Evolutionary conservation across 2,797 vertebrate species (phyloP).

Genomic region (Epinephelus coioides): DNA sequence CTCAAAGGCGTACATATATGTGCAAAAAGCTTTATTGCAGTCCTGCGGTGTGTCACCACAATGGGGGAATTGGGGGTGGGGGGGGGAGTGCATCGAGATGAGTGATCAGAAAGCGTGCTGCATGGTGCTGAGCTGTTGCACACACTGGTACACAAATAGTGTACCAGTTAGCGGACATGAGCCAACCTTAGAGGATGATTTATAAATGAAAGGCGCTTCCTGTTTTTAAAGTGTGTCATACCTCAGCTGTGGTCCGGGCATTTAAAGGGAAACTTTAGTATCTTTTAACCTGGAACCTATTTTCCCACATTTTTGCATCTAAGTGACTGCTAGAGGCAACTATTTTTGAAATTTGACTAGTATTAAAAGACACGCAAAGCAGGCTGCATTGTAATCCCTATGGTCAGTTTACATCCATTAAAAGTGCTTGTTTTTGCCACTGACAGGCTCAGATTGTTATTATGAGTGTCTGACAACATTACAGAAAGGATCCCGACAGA

Average conservation of each 20-base stretch:
- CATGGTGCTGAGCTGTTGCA: neutral
- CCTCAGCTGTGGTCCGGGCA: neutral
- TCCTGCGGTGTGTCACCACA: slow-evolving; percentile 61
- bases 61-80: neutral
- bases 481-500: too few species aligned
- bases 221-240: slow-evolving; percentile 1
- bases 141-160: neutral
- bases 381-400: too few species aligned
- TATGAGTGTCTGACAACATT: too few species aligned
- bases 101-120: slow-evolving; percentile 38
- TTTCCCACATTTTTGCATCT: too few species aligned
- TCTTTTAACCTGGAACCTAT: too few species aligned
- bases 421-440: too few species aligned
- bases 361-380: too few species aligned
- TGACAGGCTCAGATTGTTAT: too few species aligned
- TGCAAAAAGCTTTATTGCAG: slow-evolving; percentile 79
- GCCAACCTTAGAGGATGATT: neutral
- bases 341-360: too few species aligned
- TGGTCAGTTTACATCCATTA: too few species aligned
- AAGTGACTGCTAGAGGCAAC: too few species aligned
- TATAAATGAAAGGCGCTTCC: slow-evolving; percentile 4
- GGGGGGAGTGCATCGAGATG: slow-evolving; percentile 7
- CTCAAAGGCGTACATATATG: slow-evolving; percentile 55
- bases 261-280: neutral
- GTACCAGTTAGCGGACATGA: neutral